phyloP scores from a whole-genome alignment of 2,888 invertebrate species.

The Brassicogethes aeneus region DNA sequence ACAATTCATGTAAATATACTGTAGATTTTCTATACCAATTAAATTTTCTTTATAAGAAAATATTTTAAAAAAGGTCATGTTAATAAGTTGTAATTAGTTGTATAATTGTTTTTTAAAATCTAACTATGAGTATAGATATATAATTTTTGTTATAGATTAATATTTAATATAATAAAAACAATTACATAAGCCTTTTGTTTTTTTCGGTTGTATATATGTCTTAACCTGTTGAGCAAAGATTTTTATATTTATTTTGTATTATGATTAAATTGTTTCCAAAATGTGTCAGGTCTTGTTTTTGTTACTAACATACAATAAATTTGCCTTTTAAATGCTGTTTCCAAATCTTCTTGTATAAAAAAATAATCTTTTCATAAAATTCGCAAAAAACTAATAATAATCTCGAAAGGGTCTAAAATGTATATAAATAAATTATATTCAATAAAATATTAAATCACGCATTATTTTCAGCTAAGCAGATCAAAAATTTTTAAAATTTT shows the following conservation, averaged over 20 bases:
- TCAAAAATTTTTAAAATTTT: too few relatives aligned
- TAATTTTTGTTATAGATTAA: conserved; percentile 40
- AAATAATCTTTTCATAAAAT: too few relatives aligned
- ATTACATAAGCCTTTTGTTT: conserved; percentile 19
- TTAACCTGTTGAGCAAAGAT: conserved; percentile 17
- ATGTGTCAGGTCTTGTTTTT: too few relatives aligned
- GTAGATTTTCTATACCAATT: conserved; percentile 37
- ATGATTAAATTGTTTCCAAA: conserved; percentile 25
- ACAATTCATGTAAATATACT: conserved; percentile 26
- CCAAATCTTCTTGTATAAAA: too few relatives aligned
- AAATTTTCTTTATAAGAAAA: conserved; percentile 41
- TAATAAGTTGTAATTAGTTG: conserved; percentile 40
- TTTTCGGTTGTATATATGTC: conserved; percentile 22
- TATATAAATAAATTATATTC: too few relatives aligned
- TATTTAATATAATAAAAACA: conserved; percentile 36
- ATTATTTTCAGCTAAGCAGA: too few relatives aligned
- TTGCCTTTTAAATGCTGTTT: too few relatives aligned
- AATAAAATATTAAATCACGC: too few relatives aligned
- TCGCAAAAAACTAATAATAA: too few relatives aligned
- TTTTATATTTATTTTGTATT: conserved; percentile 25
- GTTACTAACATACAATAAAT: too few relatives aligned
- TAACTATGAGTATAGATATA: conserved; percentile 33
- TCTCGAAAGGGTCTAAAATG: too few relatives aligned
- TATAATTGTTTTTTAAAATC: conserved; percentile 38
- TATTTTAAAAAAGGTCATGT: conserved; percentile 33